These are phyloP conservation scores for Haliclystus octoradiatus DNA, from an alignment of 30 jellyfish, hydroid and myxozoan genomes.

Conservation along the genomic window DNA sequence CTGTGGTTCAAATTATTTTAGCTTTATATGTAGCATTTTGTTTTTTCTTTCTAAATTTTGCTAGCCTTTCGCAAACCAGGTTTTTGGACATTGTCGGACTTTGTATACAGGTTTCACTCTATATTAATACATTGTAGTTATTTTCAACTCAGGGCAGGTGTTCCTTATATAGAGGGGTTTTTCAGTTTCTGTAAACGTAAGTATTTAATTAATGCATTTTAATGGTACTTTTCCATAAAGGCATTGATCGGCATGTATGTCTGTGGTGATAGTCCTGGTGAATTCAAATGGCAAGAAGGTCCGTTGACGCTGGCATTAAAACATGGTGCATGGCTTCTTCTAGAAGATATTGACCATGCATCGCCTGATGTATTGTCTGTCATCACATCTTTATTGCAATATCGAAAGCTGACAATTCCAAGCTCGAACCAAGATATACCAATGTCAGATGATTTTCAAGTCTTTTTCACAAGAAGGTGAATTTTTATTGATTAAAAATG, in stretches of 20 bases:
- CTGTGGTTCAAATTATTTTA: no score
- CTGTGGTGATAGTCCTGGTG: slow-evolving; percentile 84
- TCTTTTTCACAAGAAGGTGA: slow-evolving; percentile 77
- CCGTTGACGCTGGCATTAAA: slow-evolving; percentile 76
- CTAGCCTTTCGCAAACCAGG: no score
- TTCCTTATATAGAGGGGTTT: no score
- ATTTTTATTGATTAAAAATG: background rate
- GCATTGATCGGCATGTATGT: slow-evolving; percentile 77
- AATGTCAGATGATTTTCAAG: slow-evolving; percentile 54
- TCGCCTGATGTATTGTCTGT: slow-evolving; percentile 86
- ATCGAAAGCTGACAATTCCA: slow-evolving; percentile 45
- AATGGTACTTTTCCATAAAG: no score
- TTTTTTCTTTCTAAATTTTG: no score
- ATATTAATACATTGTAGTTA: no score
- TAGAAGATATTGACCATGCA: slow-evolving; percentile 84
- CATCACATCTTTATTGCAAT: slow-evolving; percentile 51
- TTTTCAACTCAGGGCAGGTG: no score
- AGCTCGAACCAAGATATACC: slow-evolving; percentile 42
- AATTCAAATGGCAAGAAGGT: slow-evolving; percentile 91
- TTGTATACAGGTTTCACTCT: no score
- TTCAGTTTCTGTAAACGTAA: no score
- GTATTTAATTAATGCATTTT: no score
- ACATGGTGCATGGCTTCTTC: slow-evolving; percentile 79
- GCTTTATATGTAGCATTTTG: no score
- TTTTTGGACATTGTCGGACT: no score